A percentile compares a stretch with the other conserved stretches of the same genome.
Evolutionary conservation across 2,888 invertebrate species (phyloP).

Genomic region (Chloroclysta siterata): DNA sequence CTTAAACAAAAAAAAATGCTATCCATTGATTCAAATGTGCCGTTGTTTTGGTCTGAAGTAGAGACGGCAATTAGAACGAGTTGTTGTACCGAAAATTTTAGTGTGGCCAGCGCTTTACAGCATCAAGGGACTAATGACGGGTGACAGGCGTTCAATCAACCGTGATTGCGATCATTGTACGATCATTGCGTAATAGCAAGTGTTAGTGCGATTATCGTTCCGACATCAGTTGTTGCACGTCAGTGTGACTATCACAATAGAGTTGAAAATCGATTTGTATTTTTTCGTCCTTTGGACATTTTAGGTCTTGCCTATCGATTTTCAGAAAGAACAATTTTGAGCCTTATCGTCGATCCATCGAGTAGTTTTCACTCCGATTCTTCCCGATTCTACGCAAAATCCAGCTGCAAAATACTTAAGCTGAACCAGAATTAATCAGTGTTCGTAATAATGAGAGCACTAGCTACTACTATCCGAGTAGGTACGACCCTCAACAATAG

Average conservation of each 20-base stretch:
- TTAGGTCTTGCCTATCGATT: too few relatives aligned
- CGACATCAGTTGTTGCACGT: slow-evolving; percentile 13
- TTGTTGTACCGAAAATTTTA: neutral
- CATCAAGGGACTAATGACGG: slow-evolving; percentile 3
- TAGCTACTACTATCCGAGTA: slow-evolving; percentile 11
- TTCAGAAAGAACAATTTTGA: too few relatives aligned
- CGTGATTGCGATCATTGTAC: slow-evolving; percentile 45
- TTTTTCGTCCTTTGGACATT: too few relatives aligned
- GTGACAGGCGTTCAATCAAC: slow-evolving; percentile 42
- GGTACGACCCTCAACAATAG: slow-evolving; percentile 54
- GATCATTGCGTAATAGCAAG: neutral
- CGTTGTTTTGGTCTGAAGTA: too few relatives aligned
- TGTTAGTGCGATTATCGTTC: slow-evolving; percentile 32
- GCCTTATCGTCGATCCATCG: too few relatives aligned
- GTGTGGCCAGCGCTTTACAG: neutral
- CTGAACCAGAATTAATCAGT: slow-evolving; percentile 17
- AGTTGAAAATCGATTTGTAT: neutral
- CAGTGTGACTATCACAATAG: neutral
- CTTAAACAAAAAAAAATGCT: too few relatives aligned
- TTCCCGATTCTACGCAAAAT: neutral
- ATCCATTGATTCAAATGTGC: too few relatives aligned
- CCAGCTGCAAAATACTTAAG: slow-evolving; percentile 1
- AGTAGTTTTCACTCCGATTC: too few relatives aligned
- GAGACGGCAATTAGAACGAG: too few relatives aligned
- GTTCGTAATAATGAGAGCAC: slow-evolving; percentile 19